phyloP scores from a whole-genome alignment of 2,888 invertebrate genomes.

The Diaprepes abbreviatus region DNA sequence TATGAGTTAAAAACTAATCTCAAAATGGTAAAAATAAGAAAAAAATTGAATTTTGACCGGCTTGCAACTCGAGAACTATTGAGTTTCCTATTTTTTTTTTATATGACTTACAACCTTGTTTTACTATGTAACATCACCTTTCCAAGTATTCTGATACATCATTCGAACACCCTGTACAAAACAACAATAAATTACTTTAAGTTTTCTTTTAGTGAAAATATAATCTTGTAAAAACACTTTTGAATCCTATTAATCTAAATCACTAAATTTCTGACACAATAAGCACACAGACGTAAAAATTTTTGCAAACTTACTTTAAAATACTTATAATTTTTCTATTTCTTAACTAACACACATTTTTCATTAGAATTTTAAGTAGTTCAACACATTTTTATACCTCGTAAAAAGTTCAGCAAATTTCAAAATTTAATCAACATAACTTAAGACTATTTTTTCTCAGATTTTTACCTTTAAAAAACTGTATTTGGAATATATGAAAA shows the following conservation, averaged over 20 bases:
- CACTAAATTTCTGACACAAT: conserved; percentile 24
- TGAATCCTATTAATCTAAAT: conserved; percentile 6
- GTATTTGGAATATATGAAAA: conserved; percentile 21
- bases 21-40: too few species aligned
- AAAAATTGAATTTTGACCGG: too few species aligned
- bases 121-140: too few species aligned
- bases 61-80: too few species aligned
- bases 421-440: conserved; percentile 17
- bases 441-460: conserved; percentile 11
- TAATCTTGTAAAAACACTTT: conserved; percentile 12
- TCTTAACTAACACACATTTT: conserved; percentile 44
- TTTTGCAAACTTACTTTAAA: conserved; percentile 27
- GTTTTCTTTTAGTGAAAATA: too few species aligned
- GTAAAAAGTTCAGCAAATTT: conserved; percentile 35
- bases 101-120: too few species aligned
- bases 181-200: too few species aligned
- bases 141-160: too few species aligned
- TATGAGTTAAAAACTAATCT: too few species aligned
- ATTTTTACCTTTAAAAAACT: neutral
- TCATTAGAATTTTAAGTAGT: conserved; percentile 34
- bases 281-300: conserved; percentile 42
- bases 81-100: too few species aligned
- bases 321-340: conserved; percentile 31
- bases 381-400: conserved; percentile 18
- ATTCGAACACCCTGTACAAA: too few species aligned